Percentiles rank a stretch among this genome's conserved stretches.
Evolutionary conservation across 2,797 vertebrate genomes (phyloP).

Genomic region (Epinephelus coioides): DNA sequence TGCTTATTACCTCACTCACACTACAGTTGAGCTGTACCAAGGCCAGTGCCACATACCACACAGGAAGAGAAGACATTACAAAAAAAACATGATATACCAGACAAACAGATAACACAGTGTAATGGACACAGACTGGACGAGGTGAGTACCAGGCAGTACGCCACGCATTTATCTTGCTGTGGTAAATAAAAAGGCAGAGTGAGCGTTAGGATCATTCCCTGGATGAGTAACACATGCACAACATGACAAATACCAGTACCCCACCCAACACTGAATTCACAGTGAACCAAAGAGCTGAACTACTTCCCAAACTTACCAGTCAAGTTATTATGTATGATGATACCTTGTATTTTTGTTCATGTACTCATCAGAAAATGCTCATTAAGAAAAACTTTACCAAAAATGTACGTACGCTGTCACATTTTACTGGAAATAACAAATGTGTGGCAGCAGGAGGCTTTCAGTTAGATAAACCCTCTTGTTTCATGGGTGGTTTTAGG

Average conservation of each 20-base stretch:
- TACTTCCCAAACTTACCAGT: constrained; percentile 43
- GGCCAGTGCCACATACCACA: constrained; percentile 68
- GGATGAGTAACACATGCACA: constrained; percentile 58
- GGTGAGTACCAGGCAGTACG: constrained; percentile 59
- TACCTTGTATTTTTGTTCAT: background rate
- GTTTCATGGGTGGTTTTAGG: background rate
- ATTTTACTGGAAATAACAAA: too few species aligned
- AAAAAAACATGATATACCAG: constrained; percentile 17
- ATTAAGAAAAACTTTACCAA: too few species aligned
- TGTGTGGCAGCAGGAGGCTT: too few species aligned
- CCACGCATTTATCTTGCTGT: constrained; percentile 53
- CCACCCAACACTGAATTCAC: constrained; percentile 18
- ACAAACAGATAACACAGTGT: constrained; percentile 52
- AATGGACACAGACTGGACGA: constrained; percentile 49
- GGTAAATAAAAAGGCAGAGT: constrained; percentile 49
- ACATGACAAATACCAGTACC: constrained; percentile 12
- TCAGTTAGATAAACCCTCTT: background rate
- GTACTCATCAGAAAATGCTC: too few species aligned
- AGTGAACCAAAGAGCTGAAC: background rate
- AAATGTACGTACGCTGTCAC: too few species aligned
- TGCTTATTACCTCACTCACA: constrained; percentile 5
- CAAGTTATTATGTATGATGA: constrained; percentile 4
- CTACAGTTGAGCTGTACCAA: constrained; percentile 46
- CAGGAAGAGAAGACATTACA: constrained; percentile 46
- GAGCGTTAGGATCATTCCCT: constrained; percentile 42